A percentile compares a stretch with the other conserved stretches of the same genome.
These are phyloP conservation scores for Calonectris borealis DNA, from an alignment of 2,113 vertebrate species.

Conservation along the genomic window DNA sequence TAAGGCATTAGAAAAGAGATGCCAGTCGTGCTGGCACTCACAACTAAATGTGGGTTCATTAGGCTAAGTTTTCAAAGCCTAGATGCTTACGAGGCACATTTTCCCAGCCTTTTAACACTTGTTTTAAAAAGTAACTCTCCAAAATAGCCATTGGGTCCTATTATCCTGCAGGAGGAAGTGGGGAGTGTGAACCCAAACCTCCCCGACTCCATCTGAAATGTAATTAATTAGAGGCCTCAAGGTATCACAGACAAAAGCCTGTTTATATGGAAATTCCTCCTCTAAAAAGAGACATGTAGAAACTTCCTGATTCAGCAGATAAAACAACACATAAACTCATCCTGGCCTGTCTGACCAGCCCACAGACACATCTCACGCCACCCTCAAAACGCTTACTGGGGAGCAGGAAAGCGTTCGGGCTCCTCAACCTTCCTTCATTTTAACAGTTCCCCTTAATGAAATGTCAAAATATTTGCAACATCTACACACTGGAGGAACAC, in stretches of 20 bases:
- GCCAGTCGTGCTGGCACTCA: background rate
- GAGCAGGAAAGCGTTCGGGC: background rate
- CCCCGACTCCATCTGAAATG: constrained; percentile 13
- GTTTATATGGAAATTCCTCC: constrained; percentile 48
- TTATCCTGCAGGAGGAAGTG: constrained; percentile 3
- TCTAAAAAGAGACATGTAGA: background rate
- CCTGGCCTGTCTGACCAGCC: background rate
- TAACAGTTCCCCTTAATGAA: background rate
- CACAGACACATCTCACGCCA: background rate
- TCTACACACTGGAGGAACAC: background rate
- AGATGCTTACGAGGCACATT: background rate
- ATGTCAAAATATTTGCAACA: background rate
- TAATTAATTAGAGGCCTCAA: constrained; percentile 42
- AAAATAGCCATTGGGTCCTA: constrained; percentile 8
- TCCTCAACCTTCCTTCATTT: background rate
- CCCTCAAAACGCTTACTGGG: background rate
- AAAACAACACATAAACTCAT: constrained; percentile 17
- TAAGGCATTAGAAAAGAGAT: background rate
- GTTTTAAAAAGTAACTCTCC: constrained; percentile 31
- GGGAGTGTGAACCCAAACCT: background rate
- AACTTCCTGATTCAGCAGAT: constrained; percentile 35
- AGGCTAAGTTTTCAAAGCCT: constrained; percentile 7
- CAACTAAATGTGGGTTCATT: background rate
- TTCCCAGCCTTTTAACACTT: constrained; percentile 32
- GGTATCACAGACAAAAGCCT: constrained; percentile 26